phyloP scores from a whole-genome alignment of 64 coral and sea anemone genomes.

The Porites lutea region DNA sequence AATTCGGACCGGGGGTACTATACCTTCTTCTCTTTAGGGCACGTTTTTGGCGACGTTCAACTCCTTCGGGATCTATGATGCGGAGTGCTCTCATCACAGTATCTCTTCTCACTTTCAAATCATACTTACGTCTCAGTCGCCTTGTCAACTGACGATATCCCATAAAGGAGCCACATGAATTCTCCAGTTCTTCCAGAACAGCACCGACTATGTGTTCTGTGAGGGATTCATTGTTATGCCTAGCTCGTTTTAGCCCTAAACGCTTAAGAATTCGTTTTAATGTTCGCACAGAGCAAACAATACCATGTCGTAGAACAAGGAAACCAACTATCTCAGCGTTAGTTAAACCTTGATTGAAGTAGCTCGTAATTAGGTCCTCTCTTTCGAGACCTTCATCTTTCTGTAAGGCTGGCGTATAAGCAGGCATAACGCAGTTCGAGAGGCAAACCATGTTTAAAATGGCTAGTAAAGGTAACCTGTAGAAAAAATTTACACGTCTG shows the following conservation, averaged over 20 bases:
- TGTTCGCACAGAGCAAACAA: constrained; percentile 31
- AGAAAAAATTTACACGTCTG: no score
- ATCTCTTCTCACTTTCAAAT: constrained; percentile 54
- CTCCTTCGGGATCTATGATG: constrained; percentile 67
- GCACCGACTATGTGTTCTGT: constrained; percentile 46
- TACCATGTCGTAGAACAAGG: no score
- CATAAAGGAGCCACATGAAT: constrained; percentile 33
- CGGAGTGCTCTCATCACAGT: constrained; percentile 54
- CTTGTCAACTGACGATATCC: constrained; percentile 59
- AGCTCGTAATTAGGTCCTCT: no score
- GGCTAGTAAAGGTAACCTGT: no score
- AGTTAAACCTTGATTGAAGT: no score
- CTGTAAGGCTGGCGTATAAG: no score
- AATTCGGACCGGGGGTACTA: constrained; percentile 45
- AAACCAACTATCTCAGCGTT: no score
- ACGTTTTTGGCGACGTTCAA: constrained; percentile 26
- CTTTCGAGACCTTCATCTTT: no score
- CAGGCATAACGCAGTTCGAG: no score
- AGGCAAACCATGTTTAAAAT: no score
- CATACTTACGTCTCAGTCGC: constrained; percentile 44
- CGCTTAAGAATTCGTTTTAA: constrained; percentile 14
- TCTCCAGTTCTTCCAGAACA: constrained; percentile 57
- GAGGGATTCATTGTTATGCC: constrained; percentile 11
- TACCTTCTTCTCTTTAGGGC: constrained; percentile 57
- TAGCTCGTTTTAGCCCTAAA: not conserved